A percentile compares a stretch with the other conserved stretches of the same genome.
Conservation (phyloP, 2,797 vertebrate species). For the Gallinago solitaria region DNA sequence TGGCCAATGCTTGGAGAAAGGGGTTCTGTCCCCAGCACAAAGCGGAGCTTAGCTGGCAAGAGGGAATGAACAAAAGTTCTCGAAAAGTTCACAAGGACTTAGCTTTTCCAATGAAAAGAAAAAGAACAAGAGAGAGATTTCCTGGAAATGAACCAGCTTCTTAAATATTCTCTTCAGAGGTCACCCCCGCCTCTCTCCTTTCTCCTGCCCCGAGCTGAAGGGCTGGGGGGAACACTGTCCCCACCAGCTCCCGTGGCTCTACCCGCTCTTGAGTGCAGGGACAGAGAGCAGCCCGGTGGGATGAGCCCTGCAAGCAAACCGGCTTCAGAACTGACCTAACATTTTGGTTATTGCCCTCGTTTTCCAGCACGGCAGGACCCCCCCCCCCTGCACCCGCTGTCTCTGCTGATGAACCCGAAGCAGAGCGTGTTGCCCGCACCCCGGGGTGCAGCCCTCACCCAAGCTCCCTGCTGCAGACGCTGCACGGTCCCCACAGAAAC, state of each 20-base stretch:
- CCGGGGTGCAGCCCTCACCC: rapidly evolving
- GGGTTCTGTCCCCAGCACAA: conserved; percentile 42
- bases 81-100: not conserved
- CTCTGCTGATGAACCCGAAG: rapidly evolving
- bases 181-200: not conserved
- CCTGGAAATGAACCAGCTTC: not conserved
- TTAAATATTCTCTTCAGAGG: not conserved
- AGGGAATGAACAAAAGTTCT: not conserved
- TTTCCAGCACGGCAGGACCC: not conserved
- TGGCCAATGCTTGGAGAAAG: not conserved
- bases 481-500: rapidly evolving
- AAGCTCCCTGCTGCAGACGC: not conserved
- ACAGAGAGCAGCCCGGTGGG: not conserved
- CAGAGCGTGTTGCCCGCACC: rapidly evolving
- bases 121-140: not conserved
- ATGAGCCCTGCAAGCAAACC: rapidly evolving
- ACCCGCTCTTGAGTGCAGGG: not conserved
- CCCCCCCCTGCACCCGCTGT: rapidly evolving
- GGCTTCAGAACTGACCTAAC: not conserved
- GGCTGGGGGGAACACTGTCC: not conserved
- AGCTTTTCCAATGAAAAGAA: not conserved
- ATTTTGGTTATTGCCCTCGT: rapidly evolving
- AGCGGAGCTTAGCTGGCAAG: not conserved
- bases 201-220: not conserved
- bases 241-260: not conserved